Conservation (phyloP, 1,140 invertebrate genomes). For the Atta texana region DNA sequence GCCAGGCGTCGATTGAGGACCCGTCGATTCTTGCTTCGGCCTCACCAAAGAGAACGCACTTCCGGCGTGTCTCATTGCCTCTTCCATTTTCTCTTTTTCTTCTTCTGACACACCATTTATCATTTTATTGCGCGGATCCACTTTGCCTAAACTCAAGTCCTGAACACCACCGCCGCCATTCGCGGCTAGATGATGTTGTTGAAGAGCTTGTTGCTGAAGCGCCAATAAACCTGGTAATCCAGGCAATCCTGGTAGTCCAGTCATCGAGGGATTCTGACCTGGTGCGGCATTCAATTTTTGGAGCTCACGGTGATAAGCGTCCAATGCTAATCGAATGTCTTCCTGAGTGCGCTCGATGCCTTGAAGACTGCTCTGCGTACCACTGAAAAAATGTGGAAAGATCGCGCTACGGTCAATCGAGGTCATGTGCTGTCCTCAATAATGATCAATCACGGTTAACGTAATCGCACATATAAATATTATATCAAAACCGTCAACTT, state of each 20-base stretch:
- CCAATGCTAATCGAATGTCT: conserved; percentile 94
- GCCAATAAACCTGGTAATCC: conserved; percentile 90
- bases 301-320: conserved; percentile 96
- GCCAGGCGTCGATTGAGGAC: conserved; percentile 88
- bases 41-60: conserved; percentile 94
- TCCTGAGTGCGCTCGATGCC: conserved; percentile 92
- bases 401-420: conserved; percentile 87
- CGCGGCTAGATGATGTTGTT: conserved; percentile 87
- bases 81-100: conserved; percentile 89
- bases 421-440: conserved; percentile 88
- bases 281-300: conserved; percentile 92
- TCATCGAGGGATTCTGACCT: conserved; percentile 87
- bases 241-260: conserved; percentile 86
- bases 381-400: conserved; percentile 94
- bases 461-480: not conserved
- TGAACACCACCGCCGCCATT: conserved; percentile 90
- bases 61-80: conserved; percentile 92
- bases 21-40: conserved; percentile 92
- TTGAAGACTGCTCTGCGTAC: conserved; percentile 86
- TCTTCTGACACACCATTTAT: conserved; percentile 90
- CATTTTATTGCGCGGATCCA: conserved; percentile 88
- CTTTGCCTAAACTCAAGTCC: conserved; percentile 94
- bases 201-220: conserved; percentile 91
- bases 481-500: not conserved
- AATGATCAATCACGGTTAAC: conserved; percentile 76